phyloP scores from a whole-genome alignment of 2,888 invertebrate genomes.

The Metacarcinus magister region DNA sequence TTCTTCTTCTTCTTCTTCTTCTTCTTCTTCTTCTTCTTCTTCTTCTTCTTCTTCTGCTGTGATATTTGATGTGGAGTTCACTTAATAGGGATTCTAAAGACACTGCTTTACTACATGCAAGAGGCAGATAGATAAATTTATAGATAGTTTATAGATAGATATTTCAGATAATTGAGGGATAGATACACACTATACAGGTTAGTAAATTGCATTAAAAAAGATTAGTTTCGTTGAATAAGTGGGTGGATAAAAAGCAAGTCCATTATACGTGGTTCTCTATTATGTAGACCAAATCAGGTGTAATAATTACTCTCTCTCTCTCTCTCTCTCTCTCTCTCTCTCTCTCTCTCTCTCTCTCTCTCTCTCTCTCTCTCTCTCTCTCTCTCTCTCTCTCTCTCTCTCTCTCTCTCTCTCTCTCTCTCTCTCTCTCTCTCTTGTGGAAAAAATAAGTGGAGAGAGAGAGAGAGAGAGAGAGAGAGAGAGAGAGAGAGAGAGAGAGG shows the following conservation, averaged over 20 bases:
- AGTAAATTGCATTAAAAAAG: too few relatives aligned
- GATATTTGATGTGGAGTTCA: too few relatives aligned
- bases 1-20: not conserved
- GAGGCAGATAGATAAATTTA: not conserved
- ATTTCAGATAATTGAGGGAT: too few relatives aligned
- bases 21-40: not conserved
- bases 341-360: too few relatives aligned
- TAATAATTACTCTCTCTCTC: not conserved
- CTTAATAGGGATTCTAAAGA: too few relatives aligned
- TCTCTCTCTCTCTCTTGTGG: not conserved
- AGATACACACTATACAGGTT: not conserved
- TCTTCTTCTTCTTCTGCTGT: not conserved
- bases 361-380: too few relatives aligned
- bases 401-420: too few relatives aligned
- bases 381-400: too few relatives aligned
- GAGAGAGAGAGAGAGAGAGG: not conserved
- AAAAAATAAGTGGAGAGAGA: not conserved
- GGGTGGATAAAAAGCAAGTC: not conserved
- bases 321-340: not conserved
- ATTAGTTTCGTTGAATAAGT: not conserved
- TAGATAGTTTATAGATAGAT: not conserved
- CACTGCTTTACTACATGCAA: too few relatives aligned
- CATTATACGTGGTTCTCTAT: not conserved
- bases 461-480: not conserved
- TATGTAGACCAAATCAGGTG: not conserved